phyloP scores from a whole-genome alignment of 2,113 vertebrate genomes.

The Xiphophorus hellerii region DNA sequence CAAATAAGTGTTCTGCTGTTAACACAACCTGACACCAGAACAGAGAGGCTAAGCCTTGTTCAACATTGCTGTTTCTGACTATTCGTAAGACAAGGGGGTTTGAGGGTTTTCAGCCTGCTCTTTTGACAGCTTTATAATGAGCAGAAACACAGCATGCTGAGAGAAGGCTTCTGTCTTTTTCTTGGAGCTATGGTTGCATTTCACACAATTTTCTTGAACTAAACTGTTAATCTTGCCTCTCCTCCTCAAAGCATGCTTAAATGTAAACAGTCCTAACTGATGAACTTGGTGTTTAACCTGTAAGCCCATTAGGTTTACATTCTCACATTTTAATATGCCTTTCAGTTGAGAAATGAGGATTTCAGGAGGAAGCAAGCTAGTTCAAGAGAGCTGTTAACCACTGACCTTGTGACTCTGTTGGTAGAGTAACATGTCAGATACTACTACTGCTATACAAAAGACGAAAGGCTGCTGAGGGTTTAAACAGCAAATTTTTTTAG shows the following conservation, averaged over 20 bases:
- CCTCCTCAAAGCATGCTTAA: constrained; percentile 34
- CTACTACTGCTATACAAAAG: constrained; percentile 51
- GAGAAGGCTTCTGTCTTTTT: constrained; percentile 22
- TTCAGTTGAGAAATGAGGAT: constrained; percentile 56
- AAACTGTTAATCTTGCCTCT: constrained; percentile 9
- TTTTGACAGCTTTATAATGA: constrained; percentile 16
- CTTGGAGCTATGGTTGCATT: constrained; percentile 8
- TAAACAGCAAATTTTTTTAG: constrained; percentile 28
- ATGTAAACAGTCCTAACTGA: constrained; percentile 59
- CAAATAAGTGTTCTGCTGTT: constrained; percentile 63
- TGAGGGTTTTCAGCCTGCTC: constrained; percentile 15
- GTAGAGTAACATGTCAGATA: constrained; percentile 41
- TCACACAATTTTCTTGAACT: constrained; percentile 3
- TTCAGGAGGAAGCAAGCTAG: constrained; percentile 47
- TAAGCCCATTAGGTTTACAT: constrained; percentile 40
- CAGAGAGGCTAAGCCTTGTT: constrained; percentile 50
- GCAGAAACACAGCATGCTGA: constrained; percentile 4
- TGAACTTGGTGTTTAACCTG: constrained; percentile 55
- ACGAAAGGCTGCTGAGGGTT: constrained; percentile 38
- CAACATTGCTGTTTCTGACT: constrained; percentile 37
- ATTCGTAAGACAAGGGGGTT: constrained; percentile 19
- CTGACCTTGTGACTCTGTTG: constrained; percentile 57
- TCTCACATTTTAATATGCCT: constrained; percentile 55
- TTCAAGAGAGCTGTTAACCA: constrained; percentile 58
- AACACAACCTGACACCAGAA: constrained; percentile 64